A percentile compares a stretch with the other conserved stretches of the same genome.
phyloP scores from a whole-genome alignment of 1,140 invertebrate genomes.

The Lerema accius region DNA sequence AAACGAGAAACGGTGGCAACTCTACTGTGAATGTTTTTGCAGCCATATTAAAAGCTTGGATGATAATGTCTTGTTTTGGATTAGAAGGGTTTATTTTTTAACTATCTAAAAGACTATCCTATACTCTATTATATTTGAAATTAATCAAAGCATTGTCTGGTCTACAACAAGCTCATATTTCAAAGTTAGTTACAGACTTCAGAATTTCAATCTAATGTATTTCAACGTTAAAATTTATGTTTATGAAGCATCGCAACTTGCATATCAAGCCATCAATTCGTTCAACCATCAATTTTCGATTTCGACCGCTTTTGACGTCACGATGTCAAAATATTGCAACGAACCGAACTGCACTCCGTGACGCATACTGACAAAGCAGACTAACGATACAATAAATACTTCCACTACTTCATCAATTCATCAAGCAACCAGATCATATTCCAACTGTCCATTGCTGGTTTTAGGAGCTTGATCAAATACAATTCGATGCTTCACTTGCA shows the following conservation, averaged over 20 bases:
- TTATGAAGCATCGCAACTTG: too few relatives aligned
- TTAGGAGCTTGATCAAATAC: not conserved
- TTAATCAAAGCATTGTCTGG: too few relatives aligned
- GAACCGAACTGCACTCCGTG: not conserved
- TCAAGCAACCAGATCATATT: too few relatives aligned
- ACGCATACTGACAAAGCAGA: constrained; percentile 3
- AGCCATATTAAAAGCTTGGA: not conserved
- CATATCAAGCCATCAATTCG: not conserved
- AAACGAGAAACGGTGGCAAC: not conserved
- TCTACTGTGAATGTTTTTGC: not conserved
- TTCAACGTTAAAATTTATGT: too few relatives aligned
- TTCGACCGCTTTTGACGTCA: not conserved
- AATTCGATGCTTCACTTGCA: not conserved
- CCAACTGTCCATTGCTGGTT: constrained; percentile 1
- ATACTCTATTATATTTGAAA: too few relatives aligned
- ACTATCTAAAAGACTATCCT: too few relatives aligned
- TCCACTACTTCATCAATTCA: not conserved
- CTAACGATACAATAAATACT: constrained; percentile 10
- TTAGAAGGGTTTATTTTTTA: not conserved
- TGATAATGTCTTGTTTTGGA: not conserved
- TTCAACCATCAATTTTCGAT: not conserved
- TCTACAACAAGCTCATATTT: too few relatives aligned
- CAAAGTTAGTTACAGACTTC: too few relatives aligned
- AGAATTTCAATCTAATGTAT: too few relatives aligned
- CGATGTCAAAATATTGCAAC: constrained; percentile 9